These are phyloP conservation scores for Morbakka virulenta DNA, from an alignment of 30 jellyfish, hydroid and myxozoan genomes.

Conservation along the genomic window DNA sequence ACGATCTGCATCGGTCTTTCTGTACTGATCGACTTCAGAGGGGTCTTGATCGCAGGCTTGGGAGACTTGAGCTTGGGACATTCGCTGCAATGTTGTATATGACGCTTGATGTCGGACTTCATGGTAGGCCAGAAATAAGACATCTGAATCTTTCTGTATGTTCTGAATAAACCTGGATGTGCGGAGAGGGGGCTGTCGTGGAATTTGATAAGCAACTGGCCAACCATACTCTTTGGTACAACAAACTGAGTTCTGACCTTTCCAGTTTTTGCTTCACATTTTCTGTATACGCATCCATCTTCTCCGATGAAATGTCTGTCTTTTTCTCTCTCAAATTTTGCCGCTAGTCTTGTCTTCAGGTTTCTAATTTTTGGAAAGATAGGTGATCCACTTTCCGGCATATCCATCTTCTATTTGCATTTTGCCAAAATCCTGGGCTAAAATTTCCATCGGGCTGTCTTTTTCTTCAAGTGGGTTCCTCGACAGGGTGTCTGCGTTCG, in stretches of 20 bases:
- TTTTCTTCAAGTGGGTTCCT: no score
- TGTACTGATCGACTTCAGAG: no score
- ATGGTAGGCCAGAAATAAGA: no score
- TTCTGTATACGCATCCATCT: background rate
- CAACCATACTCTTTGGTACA: slow-evolving; percentile 34
- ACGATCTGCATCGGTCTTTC: no score
- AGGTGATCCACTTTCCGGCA: slow-evolving; percentile 20
- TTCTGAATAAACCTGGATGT: slow-evolving; percentile 47
- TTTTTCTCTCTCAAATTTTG: background rate
- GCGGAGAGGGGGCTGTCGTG: slow-evolving; percentile 15
- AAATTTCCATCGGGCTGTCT: no score
- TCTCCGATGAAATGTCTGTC: background rate
- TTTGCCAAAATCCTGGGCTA: no score
- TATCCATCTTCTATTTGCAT: slow-evolving; percentile 14
- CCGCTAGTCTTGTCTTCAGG: slow-evolving; percentile 24
- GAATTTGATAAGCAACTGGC: slow-evolving; percentile 31
- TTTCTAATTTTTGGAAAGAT: background rate
- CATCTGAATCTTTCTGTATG: no score
- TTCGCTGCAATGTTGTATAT: no score
- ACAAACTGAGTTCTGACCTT: no score
- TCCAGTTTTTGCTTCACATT: background rate
- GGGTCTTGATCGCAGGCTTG: no score
- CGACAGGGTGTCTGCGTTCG: slow-evolving; percentile 24
- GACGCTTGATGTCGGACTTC: no score
- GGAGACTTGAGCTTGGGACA: no score